phyloP scores from a whole-genome alignment of 30 jellyfish, hydroid and myxozoan genomes.

The Hydractinia echinata region DNA sequence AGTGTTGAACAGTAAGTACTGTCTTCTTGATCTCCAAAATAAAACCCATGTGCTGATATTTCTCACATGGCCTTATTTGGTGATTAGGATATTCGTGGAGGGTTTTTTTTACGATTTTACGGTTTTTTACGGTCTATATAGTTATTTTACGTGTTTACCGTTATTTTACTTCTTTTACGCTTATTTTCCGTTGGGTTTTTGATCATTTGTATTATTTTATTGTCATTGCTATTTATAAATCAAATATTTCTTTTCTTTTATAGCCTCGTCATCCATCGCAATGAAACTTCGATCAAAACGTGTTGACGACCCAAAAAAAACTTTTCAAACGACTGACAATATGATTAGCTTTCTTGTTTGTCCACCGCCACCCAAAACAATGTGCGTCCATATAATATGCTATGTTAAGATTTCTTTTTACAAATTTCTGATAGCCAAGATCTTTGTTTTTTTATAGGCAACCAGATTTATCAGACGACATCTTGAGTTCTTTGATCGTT shows the following conservation, averaged over 20 bases:
- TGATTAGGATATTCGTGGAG: no score
- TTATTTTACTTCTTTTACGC: no score
- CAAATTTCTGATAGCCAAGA: not conserved
- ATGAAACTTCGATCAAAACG: conserved; percentile 71
- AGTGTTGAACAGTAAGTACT: conserved; percentile 55
- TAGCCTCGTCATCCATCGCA: conserved; percentile 58
- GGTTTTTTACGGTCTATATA: not conserved
- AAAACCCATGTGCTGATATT: no score
- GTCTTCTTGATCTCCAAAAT: not conserved
- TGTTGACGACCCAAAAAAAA: conserved; percentile 72
- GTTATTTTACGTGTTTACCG: no score
- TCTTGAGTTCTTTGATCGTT: conserved; percentile 64
- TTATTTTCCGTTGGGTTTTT: no score
- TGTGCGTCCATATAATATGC: conserved; percentile 39
- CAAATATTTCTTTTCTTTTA: not conserved
- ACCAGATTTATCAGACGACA: conserved; percentile 65
- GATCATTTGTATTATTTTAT: not conserved
- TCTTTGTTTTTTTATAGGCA: conserved; percentile 22
- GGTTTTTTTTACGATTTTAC: no score
- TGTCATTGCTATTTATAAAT: not conserved
- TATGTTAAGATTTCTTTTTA: not conserved
- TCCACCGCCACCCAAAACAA: conserved; percentile 95
- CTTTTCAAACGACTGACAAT: conserved; percentile 84
- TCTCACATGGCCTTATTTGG: no score
- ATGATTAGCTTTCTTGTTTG: conserved; percentile 89